Base-by-base conservation (phyloP, 1,140 invertebrate species). In the Calliopsis andreniformis region DNA sequence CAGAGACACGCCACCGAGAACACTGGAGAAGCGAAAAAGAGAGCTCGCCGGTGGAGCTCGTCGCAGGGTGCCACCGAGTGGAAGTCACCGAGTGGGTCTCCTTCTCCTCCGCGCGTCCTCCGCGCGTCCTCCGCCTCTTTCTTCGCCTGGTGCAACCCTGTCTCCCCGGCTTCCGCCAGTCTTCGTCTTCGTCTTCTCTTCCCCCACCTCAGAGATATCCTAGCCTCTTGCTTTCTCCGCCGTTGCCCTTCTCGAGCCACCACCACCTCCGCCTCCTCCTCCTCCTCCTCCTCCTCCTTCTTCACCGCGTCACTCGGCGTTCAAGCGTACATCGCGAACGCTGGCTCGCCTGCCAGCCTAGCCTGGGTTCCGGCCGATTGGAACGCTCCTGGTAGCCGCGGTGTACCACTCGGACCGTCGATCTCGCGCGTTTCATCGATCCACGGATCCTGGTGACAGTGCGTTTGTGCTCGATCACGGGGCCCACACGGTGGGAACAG, bases 1-100 rank as follows among this genome's bases (percentile, higher is more conserved):
- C 88, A 87, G 87, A 86, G 88, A 90, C 86, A 86, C 81, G 85
- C 82, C 73, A 80, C 86, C 79, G 87, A 80, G 80, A 89, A 83
- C 81, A 71, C 63, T 51, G 72, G 71, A 79, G 85, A 89, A 81
- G 85, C 83, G 86, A 87, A 88, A 86, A 87, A 88, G 87, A 84
- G 79, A n/a, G n/a, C n/a, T n/a, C 85, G 56, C 61, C 25, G 12
- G 76, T 63, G 80, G 80, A 79, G 82, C 84, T 78, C 61, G 64
- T 73, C 62, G n/a, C n/a, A 76, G 68, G 63, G 83, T 53, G 69
- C 58, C 25, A 4, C 39, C 78, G 79, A 83, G 80, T 76, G 81
- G 76, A 68, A 76, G 68, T 73, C 76, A 45, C 67, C 76, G 51
- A 30, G 61, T 30, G 25, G 23, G 30, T 70, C 39, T 39, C 32